Evolutionary conservation across 2,888 invertebrate species (phyloP), one percentile per base, ranked within the genome.

Genomic region (Papilio elwesi): DNA sequence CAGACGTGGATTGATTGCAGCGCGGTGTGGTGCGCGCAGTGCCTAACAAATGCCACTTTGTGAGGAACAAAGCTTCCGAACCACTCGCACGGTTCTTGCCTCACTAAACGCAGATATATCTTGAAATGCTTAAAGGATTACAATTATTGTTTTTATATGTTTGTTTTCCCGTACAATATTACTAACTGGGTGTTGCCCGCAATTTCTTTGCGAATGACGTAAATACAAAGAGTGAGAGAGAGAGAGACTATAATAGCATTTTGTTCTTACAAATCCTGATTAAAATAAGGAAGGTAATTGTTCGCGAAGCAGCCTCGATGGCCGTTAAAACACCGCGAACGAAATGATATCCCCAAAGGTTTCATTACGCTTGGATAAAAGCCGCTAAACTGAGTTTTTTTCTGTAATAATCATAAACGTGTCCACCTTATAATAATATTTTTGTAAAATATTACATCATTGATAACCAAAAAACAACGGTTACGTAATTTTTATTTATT

Each of bases 1-100:
- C 9, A 8, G 49, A 68, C 59, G n/a, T 26, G 59, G 57, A 68
- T 59, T 48, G 59, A 68, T 68, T 49, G 26, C 64, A 49, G 16
- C 57, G 68, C 68, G 57, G 48, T 13, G 52, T 69, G 62, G 16
- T 52, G 15, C 66, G 43, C n/a, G 6, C 36, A 43, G 52, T 62
- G 51, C n/a, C 38, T 49, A 62, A 69, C 62, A 69, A 69, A 69
- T 69, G 43, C 15, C 11, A 9, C 43, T 5, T n/a, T n/a, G 16
- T 26, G 38, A 15, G 51, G 62, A 59, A 49, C 57, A 68, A 47
- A 47, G 55, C 47, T 16, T 43, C 47, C 11, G 55, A 47, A 47
- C 55, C 26, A 43, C 7, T 43, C 6, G 38, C 59, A 59, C 9
- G 8, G 9, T 59, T 36, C 43, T 43, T 43, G 9, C 43, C 43